phyloP scores from a whole-genome alignment of 2,797 vertebrate genomes.

The Myotis pilosus region DNA sequence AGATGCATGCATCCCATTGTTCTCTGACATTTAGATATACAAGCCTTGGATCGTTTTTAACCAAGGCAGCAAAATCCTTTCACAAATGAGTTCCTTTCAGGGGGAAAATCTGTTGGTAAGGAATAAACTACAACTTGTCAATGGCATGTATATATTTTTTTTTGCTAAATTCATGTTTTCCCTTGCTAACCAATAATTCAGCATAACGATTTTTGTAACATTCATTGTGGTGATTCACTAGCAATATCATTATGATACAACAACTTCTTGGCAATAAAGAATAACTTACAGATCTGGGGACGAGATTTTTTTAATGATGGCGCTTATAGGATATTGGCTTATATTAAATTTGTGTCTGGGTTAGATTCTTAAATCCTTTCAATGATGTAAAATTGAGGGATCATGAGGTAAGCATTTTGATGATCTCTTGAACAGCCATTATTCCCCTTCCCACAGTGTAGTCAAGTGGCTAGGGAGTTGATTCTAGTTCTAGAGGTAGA shows the following conservation, averaged over 20 bases:
- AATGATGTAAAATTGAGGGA: slow-evolving; percentile 33
- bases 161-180: slow-evolving; percentile 63
- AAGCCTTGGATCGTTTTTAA: slow-evolving; percentile 61
- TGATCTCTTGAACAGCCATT: background rate
- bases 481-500: background rate
- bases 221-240: background rate
- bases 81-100: slow-evolving; percentile 68
- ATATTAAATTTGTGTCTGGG: background rate
- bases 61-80: slow-evolving; percentile 66
- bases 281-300: slow-evolving; percentile 30
- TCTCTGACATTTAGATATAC: slow-evolving; percentile 65
- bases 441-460: background rate
- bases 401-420: background rate
- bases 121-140: slow-evolving; percentile 52
- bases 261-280: slow-evolving; percentile 35
- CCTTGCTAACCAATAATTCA: slow-evolving; percentile 25
- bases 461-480: background rate
- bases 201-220: slow-evolving; percentile 11
- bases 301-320: slow-evolving; percentile 39
- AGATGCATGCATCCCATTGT: slow-evolving; percentile 15
- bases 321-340: slow-evolving; percentile 35
- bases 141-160: background rate
- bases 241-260: slow-evolving; percentile 34
- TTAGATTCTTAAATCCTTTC: slow-evolving; percentile 38
- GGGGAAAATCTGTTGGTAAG: slow-evolving; percentile 61